Percentiles rank a stretch among this genome's conserved stretches.
Conservation (phyloP, 2,113 vertebrate species). For the Oriolus oriolus region DNA sequence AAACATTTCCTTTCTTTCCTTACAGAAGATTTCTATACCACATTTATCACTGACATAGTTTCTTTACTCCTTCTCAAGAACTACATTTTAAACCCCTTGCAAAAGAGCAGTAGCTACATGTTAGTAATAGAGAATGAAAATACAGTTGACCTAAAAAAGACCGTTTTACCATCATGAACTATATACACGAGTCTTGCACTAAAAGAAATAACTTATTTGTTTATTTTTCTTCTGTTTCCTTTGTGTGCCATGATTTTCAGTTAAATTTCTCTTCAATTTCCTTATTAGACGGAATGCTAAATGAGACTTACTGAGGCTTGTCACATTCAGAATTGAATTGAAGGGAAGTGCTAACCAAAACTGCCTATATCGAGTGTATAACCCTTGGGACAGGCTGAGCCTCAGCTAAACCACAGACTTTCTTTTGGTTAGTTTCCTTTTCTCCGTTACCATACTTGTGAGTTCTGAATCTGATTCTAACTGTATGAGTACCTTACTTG, state of each 20-base stretch:
- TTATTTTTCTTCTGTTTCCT: slow-evolving; percentile 10
- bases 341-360: slow-evolving; percentile 31
- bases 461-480: background rate
- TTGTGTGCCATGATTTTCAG: background rate
- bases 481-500: background rate
- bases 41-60: background rate
- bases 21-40: background rate
- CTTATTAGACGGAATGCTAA: background rate
- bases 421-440: slow-evolving; percentile 42
- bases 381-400: background rate
- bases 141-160: background rate
- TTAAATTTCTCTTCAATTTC: slow-evolving; percentile 27
- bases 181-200: background rate
- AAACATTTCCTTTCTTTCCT: background rate
- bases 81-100: background rate
- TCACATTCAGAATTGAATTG: slow-evolving; percentile 16
- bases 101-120: background rate
- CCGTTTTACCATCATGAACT: background rate
- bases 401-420: background rate
- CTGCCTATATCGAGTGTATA: background rate
- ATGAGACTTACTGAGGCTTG: slow-evolving; percentile 16
- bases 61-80: background rate
- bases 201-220: background rate
- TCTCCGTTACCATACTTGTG: background rate
- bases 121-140: background rate